Percentiles rank a stretch among this genome's conserved stretches.
Conservation (phyloP, 2,797 vertebrate genomes). For the Coilia nasus region DNA sequence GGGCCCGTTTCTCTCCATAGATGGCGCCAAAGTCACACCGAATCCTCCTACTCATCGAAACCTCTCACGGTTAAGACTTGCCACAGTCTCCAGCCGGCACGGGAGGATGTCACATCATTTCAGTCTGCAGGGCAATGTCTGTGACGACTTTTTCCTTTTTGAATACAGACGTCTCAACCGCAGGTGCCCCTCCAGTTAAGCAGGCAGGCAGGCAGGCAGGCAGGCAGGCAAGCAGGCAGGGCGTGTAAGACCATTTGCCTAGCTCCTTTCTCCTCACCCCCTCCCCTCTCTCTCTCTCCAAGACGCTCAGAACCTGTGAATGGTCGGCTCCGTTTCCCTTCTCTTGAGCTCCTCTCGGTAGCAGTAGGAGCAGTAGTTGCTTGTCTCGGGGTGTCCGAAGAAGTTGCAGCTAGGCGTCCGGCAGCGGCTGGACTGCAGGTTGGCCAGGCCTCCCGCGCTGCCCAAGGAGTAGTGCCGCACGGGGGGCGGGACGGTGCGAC, state of each 20-base stretch:
- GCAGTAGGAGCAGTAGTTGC: slow-evolving; percentile 96
- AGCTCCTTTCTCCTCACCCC: neutral
- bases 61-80: slow-evolving; percentile 29
- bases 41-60: slow-evolving; percentile 48
- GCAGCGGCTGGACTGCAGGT: slow-evolving; percentile 86
- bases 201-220: slow-evolving; percentile 21
- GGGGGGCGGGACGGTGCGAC: slow-evolving; percentile 65
- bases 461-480: slow-evolving; percentile 71
- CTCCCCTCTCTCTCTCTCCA: neutral
- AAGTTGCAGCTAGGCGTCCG: slow-evolving; percentile 90
- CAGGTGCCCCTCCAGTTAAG: slow-evolving; percentile 21
- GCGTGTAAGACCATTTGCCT: neutral
- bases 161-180: neutral
- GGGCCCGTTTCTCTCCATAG: slow-evolving; percentile 28
- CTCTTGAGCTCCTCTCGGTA: slow-evolving; percentile 89
- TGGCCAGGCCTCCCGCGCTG: slow-evolving; percentile 63
- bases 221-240: slow-evolving; percentile 15
- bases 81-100: slow-evolving; percentile 42
- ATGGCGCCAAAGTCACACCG: slow-evolving; percentile 45
- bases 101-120: slow-evolving; percentile 11
- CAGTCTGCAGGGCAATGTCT: slow-evolving; percentile 37
- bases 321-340: slow-evolving; percentile 79
- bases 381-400: slow-evolving; percentile 93
- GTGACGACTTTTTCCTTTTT: neutral
- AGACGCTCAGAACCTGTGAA: slow-evolving; percentile 86